phyloP scores from a whole-genome alignment of 2,888 invertebrate genomes.

The Frankliniella fusca region DNA sequence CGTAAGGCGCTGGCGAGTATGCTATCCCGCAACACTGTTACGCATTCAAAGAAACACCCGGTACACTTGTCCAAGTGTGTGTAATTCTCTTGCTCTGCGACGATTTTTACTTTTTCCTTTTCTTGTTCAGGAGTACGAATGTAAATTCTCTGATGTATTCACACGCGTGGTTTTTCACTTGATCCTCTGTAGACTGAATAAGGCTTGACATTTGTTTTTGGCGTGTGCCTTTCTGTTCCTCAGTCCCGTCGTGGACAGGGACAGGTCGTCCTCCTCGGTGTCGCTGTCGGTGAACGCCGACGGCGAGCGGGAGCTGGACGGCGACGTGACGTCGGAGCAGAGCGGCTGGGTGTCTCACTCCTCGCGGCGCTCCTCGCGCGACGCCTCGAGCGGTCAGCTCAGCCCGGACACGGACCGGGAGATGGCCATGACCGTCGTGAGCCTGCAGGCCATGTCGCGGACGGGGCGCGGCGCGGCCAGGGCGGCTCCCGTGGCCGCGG shows the following conservation, averaged over 20 bases:
- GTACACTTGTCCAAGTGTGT: too few relatives aligned
- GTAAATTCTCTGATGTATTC: not conserved
- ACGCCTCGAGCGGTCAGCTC: conserved; percentile 47
- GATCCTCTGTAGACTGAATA: too few relatives aligned
- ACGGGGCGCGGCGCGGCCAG: not conserved
- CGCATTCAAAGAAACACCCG: too few relatives aligned
- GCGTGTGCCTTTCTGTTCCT: not conserved
- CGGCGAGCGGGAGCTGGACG: conserved; percentile 36
- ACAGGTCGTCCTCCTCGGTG: conserved; percentile 42
- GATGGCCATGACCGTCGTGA: not conserved
- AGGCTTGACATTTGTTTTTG: too few relatives aligned
- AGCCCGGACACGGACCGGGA: conserved; percentile 39
- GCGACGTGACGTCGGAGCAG: conserved; percentile 65
- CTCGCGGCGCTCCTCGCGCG: conserved; percentile 53
- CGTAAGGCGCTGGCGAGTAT: too few relatives aligned
- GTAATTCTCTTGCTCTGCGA: too few relatives aligned
- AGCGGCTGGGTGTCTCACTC: conserved; percentile 78
- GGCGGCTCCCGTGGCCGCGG: conserved; percentile 38
- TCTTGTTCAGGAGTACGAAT: not conserved
- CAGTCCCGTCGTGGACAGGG: conserved; percentile 36
- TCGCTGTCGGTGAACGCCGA: conserved; percentile 36
- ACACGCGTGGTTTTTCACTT: too few relatives aligned
- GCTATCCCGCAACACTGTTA: too few relatives aligned
- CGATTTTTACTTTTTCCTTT: not conserved
- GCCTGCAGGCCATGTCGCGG: not conserved